Base-by-base conservation (phyloP, 2,888 invertebrate genomes). In the Amorpha juglandis region DNA sequence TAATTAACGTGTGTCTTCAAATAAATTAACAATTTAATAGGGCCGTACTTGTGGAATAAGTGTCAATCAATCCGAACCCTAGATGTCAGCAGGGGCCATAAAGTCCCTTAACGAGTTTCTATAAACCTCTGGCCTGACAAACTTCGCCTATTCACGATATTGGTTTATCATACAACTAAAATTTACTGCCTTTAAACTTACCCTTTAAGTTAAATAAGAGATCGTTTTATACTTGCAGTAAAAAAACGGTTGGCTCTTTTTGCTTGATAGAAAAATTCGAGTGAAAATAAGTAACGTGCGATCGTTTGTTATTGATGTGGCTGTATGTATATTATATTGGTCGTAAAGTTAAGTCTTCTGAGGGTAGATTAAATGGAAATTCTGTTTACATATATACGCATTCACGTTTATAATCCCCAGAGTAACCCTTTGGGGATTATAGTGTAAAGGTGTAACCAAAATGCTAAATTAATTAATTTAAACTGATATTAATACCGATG, bases 81-180 rank as follows among this genome's bases (percentile, higher is more conserved):
- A 71, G 65, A 74, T 74, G 78, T 80, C 80, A 80, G 80, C 78
- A 76, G 70, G 72, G 71, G 70, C 74, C 75, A 71, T 82, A 79
- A 81, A 81, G 71, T 77, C 77, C 74, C 80, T 76, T 80, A 83
- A 80, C 77, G 78, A 78, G 76, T 74, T 80, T 68, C 75, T 74
- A 73, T 78, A 78, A 75, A 76, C 75, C 77, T 77, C 78, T 74
- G 75, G 76, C 70, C 68, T 68, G 67, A 52, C 70, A 70, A 78
- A 78, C 74, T 78, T 79, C 69, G 69, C 68, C 67, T 76, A 77
- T 74, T 76, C 74, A 72, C 66, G 63, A 63, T 63, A 65, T 48
- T 65, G 55, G 65, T 65, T 42, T 42, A 62, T 51, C 62, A 42
- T 51, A n/a, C 62, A 51, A 64, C 38, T 64, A 35, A 58, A 62